These are phyloP conservation scores for Helobdella robusta DNA, from an alignment of 2,888 invertebrate species.

Conservation along the genomic window DNA sequence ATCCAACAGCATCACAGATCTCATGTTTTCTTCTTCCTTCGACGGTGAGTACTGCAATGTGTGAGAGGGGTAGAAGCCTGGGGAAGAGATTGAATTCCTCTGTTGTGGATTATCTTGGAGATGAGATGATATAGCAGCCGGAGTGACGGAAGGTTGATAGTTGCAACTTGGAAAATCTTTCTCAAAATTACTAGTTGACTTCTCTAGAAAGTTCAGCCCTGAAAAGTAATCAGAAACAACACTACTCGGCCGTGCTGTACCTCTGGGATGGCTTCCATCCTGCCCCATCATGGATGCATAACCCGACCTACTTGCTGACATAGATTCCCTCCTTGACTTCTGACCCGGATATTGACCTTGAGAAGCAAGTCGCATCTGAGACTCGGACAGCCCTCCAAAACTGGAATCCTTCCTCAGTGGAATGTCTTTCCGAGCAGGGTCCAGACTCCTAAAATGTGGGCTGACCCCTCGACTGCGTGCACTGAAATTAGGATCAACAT, in stretches of 20 bases:
- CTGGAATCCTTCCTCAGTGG: conserved; percentile 12
- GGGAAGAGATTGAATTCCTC: conserved; percentile 6
- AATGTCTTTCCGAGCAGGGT: neutral
- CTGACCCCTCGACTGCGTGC: conserved; percentile 2
- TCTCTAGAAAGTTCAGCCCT: neutral
- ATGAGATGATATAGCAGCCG: neutral
- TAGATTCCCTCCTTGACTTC: conserved; percentile 16
- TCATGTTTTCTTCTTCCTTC: no score
- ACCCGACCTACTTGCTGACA: neutral
- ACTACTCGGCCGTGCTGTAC: conserved; percentile 8
- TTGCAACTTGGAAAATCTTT: neutral
- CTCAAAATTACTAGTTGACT: neutral
- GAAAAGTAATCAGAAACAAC: conserved; percentile 20
- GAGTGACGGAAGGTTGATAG: neutral
- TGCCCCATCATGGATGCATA: neutral
- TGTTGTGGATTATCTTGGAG: neutral
- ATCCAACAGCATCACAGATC: neutral
- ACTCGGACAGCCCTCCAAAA: conserved; percentile 19
- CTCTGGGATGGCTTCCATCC: neutral
- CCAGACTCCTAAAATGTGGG: neutral
- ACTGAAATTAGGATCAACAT: neutral
- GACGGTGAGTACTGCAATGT: neutral
- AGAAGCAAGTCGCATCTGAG: neutral
- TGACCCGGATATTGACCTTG: neutral
- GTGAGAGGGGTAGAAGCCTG: neutral